These are phyloP conservation scores for Lichenostomus cassidix DNA, from an alignment of 2,113 vertebrate genomes.

Conservation along the genomic window DNA sequence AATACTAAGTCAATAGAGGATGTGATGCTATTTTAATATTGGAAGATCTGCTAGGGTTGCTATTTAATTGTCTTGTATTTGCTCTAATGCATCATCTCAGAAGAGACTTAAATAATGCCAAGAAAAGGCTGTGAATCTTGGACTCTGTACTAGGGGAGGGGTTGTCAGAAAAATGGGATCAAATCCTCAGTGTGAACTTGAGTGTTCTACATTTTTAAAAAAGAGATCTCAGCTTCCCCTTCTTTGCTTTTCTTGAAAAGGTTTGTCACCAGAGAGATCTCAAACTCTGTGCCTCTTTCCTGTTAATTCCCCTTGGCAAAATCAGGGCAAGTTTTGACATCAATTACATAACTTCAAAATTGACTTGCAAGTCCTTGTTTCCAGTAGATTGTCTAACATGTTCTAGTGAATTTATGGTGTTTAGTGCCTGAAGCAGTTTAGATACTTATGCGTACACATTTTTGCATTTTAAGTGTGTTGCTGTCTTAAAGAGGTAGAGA, in stretches of 20 bases:
- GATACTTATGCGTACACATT: accelerated
- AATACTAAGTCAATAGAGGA: background rate
- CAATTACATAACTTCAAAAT: background rate
- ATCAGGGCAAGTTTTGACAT: background rate
- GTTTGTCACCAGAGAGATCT: background rate
- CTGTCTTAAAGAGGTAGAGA: background rate
- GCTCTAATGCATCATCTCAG: background rate
- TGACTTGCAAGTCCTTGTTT: background rate
- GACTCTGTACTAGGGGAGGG: too few relatives aligned
- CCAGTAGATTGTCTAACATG: background rate
- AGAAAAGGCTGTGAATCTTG: background rate
- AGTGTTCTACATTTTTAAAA: constrained; percentile 2
- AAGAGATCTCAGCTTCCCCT: background rate
- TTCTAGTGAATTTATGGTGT: background rate
- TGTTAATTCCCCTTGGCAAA: background rate
- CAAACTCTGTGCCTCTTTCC: background rate
- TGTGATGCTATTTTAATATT: background rate
- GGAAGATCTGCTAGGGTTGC: background rate
- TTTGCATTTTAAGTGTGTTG: background rate
- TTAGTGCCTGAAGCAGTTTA: background rate
- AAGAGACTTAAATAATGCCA: background rate
- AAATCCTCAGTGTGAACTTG: background rate
- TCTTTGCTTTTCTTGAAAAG: background rate
- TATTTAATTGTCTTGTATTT: background rate
- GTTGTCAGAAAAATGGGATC: background rate